Base-by-base conservation (phyloP, 2,113 vertebrate genomes). In the Orcinus orca region DNA sequence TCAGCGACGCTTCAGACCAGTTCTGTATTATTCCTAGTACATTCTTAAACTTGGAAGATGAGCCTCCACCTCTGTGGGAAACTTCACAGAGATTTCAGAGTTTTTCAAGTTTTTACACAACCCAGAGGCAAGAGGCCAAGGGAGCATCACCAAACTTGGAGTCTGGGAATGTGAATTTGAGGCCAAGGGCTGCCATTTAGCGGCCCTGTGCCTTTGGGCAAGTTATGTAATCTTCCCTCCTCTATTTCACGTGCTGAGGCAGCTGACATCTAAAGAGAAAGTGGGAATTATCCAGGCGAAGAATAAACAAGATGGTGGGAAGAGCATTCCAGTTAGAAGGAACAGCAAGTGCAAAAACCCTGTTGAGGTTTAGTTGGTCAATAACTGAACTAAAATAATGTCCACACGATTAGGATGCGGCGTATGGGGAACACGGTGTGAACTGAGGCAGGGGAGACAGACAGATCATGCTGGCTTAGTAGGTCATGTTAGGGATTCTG, bases 171-270 rank as follows among this genome's bases (percentile, higher is more conserved):
- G 11, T 31, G 44, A 73, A 70, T 36, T 17, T 1, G 9, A 90
- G 31, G 36, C n/a, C n/a, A 31, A 20, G 47, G 50, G 33, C 77
- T 62, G 70, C 38, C 11, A 11, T 41, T 85, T 33, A 14, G 13
- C 10, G 41, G 44, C 13, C 18, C 5, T 25, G 20, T 47, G 23
- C 17, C 29, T 90, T n/a, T 71, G 47, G 8, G 25, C 11, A 83
- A 68, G 18, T 33, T 13, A 26, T 3, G 0, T 12, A 26, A 44
- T 20, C 71, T 77, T 41, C 38, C 33, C 47, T 76, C 23, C 65
- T 63, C 5, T 0, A 3, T 0, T 47, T 65, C 29, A 5, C 2
- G 12, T n/a, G 13, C 4, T 58, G 17, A 77, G 23, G n/a, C 1
- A 55, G 23, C 33, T 55, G 26, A 36, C 36, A 8, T 68, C 31